phyloP scores from a whole-genome alignment of 2,888 invertebrate species.

The Drosophila parthenogenetica region DNA sequence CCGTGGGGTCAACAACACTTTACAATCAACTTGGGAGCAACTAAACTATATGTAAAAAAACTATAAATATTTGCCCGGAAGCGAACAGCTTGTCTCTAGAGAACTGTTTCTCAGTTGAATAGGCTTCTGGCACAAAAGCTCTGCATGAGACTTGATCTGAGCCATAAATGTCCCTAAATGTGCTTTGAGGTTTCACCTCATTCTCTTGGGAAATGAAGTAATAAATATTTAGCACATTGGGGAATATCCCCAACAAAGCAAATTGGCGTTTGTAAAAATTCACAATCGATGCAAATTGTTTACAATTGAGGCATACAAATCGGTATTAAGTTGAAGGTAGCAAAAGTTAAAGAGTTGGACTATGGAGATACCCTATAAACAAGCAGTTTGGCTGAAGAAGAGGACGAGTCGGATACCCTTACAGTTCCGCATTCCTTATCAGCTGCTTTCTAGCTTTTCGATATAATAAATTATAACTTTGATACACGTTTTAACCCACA shows the following conservation, averaged over 20 bases:
- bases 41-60: conserved; percentile 25
- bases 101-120: neutral
- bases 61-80: conserved; percentile 21
- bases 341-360: neutral
- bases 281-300: conserved; percentile 12
- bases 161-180: conserved; percentile 4
- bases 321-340: conserved; percentile 3
- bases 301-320: conserved; percentile 10
- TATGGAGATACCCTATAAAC: neutral
- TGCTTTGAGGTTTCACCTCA: conserved; percentile 1
- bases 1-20: conserved; percentile 56
- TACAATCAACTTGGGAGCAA: conserved; percentile 49
- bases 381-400: conserved; percentile 25
- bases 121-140: neutral
- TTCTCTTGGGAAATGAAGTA: neutral
- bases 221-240: conserved; percentile 15
- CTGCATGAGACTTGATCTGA: conserved; percentile 7
- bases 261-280: neutral
- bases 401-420: no score
- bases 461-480: no score
- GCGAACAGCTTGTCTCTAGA: conserved; percentile 14
- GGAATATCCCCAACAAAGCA: neutral
- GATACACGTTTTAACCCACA: no score
- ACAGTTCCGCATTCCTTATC: no score
- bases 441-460: no score